Conservation (phyloP, 53 echinoderm and acorn worm species). For the Antedon mediterranea region DNA sequence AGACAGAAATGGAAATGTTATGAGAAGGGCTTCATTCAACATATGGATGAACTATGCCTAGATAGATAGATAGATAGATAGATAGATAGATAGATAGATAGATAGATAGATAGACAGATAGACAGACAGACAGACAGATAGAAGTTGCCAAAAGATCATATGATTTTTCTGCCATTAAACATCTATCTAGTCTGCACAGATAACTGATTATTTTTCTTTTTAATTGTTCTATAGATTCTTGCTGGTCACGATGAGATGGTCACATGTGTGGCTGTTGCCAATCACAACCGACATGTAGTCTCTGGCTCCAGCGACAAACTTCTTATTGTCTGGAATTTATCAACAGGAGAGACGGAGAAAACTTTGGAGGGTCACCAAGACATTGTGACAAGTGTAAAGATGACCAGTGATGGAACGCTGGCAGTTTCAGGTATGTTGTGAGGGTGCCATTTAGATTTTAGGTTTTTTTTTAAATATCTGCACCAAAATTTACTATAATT, state of each 20-base stretch:
- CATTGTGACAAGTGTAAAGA: constrained; percentile 66
- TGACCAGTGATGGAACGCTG: constrained; percentile 92
- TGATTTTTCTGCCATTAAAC: too few species aligned
- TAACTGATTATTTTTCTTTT: not conserved
- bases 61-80: too few species aligned
- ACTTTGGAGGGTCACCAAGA: constrained; percentile 77
- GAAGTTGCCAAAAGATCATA: too few species aligned
- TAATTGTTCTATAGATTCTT: constrained; percentile 38
- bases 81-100: too few species aligned
- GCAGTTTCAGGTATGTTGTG: constrained; percentile 54
- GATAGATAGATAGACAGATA: too few species aligned
- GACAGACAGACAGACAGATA: too few species aligned
- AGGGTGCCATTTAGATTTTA: not conserved
- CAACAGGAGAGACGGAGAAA: constrained; percentile 91
- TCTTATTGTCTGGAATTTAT: constrained; percentile 90
- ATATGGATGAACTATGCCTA: too few species aligned
- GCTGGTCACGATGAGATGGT: constrained; percentile 84
- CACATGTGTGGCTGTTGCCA: constrained; percentile 74
- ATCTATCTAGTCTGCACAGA: too few species aligned
- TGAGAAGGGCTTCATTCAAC: too few species aligned
- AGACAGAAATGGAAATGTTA: too few species aligned
- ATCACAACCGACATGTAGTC: constrained; percentile 89
- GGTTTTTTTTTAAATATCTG: too few species aligned
- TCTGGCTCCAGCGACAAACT: constrained; percentile 88
- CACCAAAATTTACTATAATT: too few species aligned